Conservation (phyloP, 92 coral and sea anemone species). For the Zoanthus solanderi region DNA sequence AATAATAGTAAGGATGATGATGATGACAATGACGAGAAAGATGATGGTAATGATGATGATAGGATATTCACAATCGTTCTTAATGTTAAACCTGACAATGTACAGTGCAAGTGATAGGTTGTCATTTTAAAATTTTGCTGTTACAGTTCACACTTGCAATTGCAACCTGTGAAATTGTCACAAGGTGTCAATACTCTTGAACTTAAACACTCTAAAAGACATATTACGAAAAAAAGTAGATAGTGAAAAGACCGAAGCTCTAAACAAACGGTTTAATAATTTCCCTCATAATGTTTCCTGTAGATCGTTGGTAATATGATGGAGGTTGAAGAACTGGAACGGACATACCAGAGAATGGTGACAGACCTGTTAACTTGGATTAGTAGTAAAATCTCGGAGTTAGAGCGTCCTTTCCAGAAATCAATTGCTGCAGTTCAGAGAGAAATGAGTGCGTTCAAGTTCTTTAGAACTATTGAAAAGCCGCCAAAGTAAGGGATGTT, state of each 20-base stretch:
- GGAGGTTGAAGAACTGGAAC: slow-evolving; percentile 95
- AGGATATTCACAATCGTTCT: too few relatives aligned
- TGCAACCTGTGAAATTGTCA: too few relatives aligned
- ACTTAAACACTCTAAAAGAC: too few relatives aligned
- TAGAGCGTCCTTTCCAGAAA: slow-evolving; percentile 87
- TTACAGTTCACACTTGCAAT: too few relatives aligned
- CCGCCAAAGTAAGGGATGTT: slow-evolving; percentile 85
- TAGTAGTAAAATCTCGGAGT: slow-evolving; percentile 72
- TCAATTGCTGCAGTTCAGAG: slow-evolving; percentile 91
- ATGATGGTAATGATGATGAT: too few relatives aligned
- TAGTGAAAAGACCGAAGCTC: background rate
- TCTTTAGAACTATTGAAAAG: slow-evolving; percentile 95
- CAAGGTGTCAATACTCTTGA: too few relatives aligned
- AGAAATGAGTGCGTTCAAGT: slow-evolving; percentile 90
- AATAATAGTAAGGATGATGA: too few relatives aligned
- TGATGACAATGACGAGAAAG: too few relatives aligned
- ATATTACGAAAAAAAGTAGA: background rate
- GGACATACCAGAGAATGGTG: slow-evolving; percentile 83
- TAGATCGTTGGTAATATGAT: slow-evolving; percentile 93
- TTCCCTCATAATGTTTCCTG: background rate
- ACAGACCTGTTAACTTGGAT: slow-evolving; percentile 89
- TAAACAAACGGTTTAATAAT: background rate
- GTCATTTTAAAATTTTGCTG: too few relatives aligned
- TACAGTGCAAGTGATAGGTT: too few relatives aligned
- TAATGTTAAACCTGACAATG: too few relatives aligned